Base-by-base conservation (phyloP, 2,888 invertebrate genomes). In the Seladonia tumulorum region DNA sequence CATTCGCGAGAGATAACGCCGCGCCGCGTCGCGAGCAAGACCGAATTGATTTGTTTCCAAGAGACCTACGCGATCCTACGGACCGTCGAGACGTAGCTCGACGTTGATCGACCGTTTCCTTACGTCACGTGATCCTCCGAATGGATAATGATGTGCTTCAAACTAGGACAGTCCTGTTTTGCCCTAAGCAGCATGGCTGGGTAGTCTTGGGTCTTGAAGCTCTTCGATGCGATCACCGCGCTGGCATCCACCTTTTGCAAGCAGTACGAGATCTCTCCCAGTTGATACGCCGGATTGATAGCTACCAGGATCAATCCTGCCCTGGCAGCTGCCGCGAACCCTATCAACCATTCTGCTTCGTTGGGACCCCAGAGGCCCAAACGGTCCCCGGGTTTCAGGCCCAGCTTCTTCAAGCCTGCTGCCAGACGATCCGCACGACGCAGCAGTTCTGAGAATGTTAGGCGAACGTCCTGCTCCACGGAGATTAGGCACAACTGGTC, bases 331-430 rank as follows among this genome's bases (percentile, higher is more conserved):
- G 97, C 98, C 93, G 97, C 95, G 93, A 97, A 96, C 0, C 96
- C 95, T 0, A 98, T 91, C 84, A 97, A 96, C 98, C 98, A 99
- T 93, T 98, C 97, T 71, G 96, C 94, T 57, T 96, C 95, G 95
- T 98, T 98, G 0, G 98, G 98, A 0, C 97, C 96, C 97, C 98
- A 98, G 39, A 98, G 95, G 0, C 97, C 98, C 5, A 99, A 93
- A 14, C 97, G 95, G 92, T 98, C 98, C 0, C 98, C 98, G 47
- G 95, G 96, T 79, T 96, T 93, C 29, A 98, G 92, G 0, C 98
- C 98, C 42, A 98, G 91, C 63, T 96, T 96, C n/a, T 96, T 90
- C 0, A 98, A 95, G 1, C 97, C 97, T 1, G 97, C 97, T 0
- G 98, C 98, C 5, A 98, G 92, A 79, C 95, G 95, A 93, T 98